Evolutionary conservation across 2,113 vertebrate genomes (phyloP), one percentile per base, ranked within the genome.

Genomic region (Pollimyrus isidori): DNA sequence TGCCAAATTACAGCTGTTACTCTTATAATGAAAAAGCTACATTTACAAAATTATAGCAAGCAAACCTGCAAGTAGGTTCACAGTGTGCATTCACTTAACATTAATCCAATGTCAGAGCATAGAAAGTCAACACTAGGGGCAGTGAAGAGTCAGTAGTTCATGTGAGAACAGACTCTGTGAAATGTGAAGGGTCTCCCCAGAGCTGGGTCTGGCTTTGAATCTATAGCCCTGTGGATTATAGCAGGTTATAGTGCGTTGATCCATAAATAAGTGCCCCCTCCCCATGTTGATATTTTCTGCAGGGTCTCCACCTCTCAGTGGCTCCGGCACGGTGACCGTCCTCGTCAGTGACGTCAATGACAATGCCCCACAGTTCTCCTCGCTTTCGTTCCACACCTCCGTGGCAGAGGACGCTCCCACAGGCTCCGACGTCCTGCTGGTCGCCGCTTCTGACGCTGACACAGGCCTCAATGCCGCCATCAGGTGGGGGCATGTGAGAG

Each of bases 321-420:
- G 98, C 90, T 98, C 98, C 1, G 97, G 97, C n/a, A 99, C 96
- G 0, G 95, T 99, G 30, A 96, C 92, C 3, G 95, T 99, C 88
- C 93, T 95, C 26, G 97, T 99, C 65, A 96, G 97, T 88, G 98
- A 99, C 82, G 91, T 97, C 91, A 99, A 99, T 62, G 98, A 99
- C 92, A 98, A 99, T 0, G 89, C 97, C 49, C 98, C 98, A 0
- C 89, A 94, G 0, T 99, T 99, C 10, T 95, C 95, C 89, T 95
- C 96, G 82, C 94, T 95, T 13, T 65, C 94, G 35, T 98, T 98
- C 93, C 96, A 96, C 89, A 97, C 97, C 84, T 94, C 94, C 11
- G 95, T 99, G 92, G 93, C 92, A 0, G 98, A 99, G 93, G 97
- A 99, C 9, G 97, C 96, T 0, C 96, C 97, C 0, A 98, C 98